These are phyloP conservation scores for Tachystola acroxantha DNA, from an alignment of 2,888 invertebrate genomes.

Conservation along the genomic window DNA sequence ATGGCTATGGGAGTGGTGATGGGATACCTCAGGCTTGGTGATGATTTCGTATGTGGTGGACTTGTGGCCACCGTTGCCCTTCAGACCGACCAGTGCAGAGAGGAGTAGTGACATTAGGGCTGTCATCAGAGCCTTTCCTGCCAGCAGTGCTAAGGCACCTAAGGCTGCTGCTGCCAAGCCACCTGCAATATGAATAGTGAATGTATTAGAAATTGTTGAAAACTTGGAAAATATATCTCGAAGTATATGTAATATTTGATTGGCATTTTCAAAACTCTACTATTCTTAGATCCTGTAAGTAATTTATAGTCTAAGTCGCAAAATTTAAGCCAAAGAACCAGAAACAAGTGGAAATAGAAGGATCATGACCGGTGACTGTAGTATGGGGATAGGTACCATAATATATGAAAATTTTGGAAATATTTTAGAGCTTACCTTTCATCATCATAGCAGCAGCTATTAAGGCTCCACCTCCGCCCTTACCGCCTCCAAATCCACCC, in stretches of 20 bases:
- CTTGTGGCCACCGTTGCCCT: slow-evolving; percentile 83
- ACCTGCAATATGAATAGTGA: slow-evolving; percentile 49
- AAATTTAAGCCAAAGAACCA: too few relatives aligned
- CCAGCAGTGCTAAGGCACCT: slow-evolving; percentile 85
- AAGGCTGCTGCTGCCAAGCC: slow-evolving; percentile 85
- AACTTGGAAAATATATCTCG: too few relatives aligned
- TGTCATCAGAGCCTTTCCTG: slow-evolving; percentile 91
- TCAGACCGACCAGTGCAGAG: slow-evolving; percentile 87
- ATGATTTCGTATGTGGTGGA: slow-evolving; percentile 90
- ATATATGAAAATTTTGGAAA: too few relatives aligned
- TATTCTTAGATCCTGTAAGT: too few relatives aligned
- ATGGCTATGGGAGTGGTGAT: slow-evolving; percentile 83
- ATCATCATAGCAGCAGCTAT: slow-evolving; percentile 80
- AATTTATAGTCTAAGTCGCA: too few relatives aligned
- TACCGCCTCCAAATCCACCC: slow-evolving; percentile 43
- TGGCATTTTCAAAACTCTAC: too few relatives aligned
- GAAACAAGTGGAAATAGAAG: too few relatives aligned
- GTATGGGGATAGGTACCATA: too few relatives aligned
- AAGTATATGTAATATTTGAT: too few relatives aligned
- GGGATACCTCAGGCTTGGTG: slow-evolving; percentile 87
- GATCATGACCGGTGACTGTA: too few relatives aligned
- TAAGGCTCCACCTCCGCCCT: slow-evolving; percentile 64
- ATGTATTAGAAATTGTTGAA: not conserved
- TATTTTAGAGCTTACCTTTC: too few relatives aligned
- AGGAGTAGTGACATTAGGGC: slow-evolving; percentile 87